These are phyloP conservation scores for Ruditapes philippinarum DNA, from an alignment of 1,140 invertebrate species.

Conservation along the genomic window DNA sequence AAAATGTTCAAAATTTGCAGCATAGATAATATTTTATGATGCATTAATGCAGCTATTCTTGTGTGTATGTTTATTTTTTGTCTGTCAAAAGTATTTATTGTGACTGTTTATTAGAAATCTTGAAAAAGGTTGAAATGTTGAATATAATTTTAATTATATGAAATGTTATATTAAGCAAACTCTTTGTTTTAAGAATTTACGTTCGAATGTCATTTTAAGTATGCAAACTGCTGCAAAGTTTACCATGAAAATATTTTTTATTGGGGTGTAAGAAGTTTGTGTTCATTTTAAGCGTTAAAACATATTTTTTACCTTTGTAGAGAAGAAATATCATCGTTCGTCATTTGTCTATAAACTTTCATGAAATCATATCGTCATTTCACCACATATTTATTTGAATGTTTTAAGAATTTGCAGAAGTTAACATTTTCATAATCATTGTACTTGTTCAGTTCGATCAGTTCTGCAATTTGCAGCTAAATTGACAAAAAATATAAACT, in stretches of 20 bases:
- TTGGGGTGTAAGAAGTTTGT: not conserved
- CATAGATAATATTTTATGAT: not conserved
- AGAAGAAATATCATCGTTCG: slow-evolving; percentile 8
- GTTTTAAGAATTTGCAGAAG: slow-evolving; percentile 34
- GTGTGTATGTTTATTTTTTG: slow-evolving; percentile 2
- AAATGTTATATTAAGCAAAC: not conserved
- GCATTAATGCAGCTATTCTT: not conserved
- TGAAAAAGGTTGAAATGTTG: not conserved
- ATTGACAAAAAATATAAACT: slow-evolving; percentile 45
- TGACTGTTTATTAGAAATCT: slow-evolving; percentile 1
- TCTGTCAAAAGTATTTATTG: slow-evolving; percentile 15
- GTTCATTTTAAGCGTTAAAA: slow-evolving; percentile 34
- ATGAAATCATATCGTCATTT: not conserved
- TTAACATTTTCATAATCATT: slow-evolving; percentile 19
- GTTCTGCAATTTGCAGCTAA: slow-evolving; percentile 55
- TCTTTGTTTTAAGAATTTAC: slow-evolving; percentile 25
- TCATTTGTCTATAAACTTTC: slow-evolving; percentile 36
- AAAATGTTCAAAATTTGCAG: not conserved
- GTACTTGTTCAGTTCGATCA: slow-evolving; percentile 39
- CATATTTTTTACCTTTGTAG: slow-evolving; percentile 61
- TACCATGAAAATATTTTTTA: slow-evolving; percentile 14
- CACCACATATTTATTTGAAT: slow-evolving; percentile 57
- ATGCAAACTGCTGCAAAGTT: slow-evolving; percentile 60
- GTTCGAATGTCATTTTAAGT: slow-evolving; percentile 20
- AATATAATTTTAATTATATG: slow-evolving; percentile 11